phyloP scores from a whole-genome alignment of 2,113 vertebrate genomes.

The Alethe castanea region DNA sequence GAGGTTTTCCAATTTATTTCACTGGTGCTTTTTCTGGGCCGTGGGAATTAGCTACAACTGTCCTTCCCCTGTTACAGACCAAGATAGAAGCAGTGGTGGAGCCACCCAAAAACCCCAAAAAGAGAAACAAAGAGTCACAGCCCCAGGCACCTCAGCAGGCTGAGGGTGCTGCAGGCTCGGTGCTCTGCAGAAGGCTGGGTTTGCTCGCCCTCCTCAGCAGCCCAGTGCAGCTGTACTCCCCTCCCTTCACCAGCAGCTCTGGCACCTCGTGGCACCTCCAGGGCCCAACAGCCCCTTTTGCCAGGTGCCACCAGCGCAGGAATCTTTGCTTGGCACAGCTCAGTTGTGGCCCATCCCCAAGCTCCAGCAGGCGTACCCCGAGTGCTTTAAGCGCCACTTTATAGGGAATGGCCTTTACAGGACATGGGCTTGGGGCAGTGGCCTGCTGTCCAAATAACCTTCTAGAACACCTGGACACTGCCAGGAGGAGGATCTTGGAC shows the following conservation, averaged over 20 bases:
- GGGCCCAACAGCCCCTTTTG: background rate
- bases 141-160: background rate
- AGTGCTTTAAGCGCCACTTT: background rate
- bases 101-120: background rate
- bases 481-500: background rate
- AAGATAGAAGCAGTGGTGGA: background rate
- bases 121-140: background rate
- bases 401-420: rapidly evolving
- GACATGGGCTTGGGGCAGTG: rapidly evolving
- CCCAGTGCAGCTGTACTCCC: rapidly evolving
- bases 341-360: rapidly evolving
- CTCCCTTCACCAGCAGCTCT: background rate
- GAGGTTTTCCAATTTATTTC: background rate
- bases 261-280: background rate
- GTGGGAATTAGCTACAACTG: background rate
- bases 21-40: background rate
- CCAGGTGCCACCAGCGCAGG: background rate
- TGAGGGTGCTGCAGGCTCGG: background rate
- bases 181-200: background rate
- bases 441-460: background rate
- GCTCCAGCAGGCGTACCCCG: background rate
- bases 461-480: rapidly evolving
- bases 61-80: background rate
- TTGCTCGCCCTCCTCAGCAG: background rate
- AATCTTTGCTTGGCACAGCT: background rate